A percentile compares a stretch with the other conserved stretches of the same genome.
Evolutionary conservation across 2,888 invertebrate species (phyloP).

Genomic region (Dryobota labecula): DNA sequence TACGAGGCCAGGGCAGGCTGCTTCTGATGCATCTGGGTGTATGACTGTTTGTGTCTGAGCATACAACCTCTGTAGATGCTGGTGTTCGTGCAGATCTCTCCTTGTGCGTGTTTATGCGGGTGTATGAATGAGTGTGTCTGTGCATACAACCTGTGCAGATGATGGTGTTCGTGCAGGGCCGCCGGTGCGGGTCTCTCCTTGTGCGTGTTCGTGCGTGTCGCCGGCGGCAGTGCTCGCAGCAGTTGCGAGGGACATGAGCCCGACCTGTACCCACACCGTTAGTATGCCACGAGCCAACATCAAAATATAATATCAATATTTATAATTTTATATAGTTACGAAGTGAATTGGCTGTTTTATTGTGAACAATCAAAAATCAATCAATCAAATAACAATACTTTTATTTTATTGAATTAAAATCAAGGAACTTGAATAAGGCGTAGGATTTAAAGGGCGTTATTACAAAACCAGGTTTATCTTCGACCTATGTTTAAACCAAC

Average conservation of each 20-base stretch:
- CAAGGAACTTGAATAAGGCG: not conserved
- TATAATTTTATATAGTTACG: not conserved
- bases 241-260: slow-evolving; percentile 98
- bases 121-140: slow-evolving; percentile 1
- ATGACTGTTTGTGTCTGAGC: not conserved
- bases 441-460: not conserved
- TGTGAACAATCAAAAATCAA: not conserved
- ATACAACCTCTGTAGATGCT: slow-evolving; percentile 2
- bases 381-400: too few species aligned
- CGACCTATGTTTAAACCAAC: not conserved
- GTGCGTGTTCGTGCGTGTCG: slow-evolving; percentile 85
- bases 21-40: not conserved
- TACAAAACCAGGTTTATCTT: not conserved
- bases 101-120: slow-evolving; percentile 63
- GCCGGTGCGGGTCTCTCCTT: slow-evolving; percentile 75
- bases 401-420: not conserved
- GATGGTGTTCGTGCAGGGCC: slow-evolving; percentile 66
- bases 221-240: slow-evolving; percentile 92
- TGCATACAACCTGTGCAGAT: slow-evolving; percentile 58
- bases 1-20: not conserved
- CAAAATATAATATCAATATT: not conserved
- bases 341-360: not conserved
- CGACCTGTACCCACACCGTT: slow-evolving; percentile 91
- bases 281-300: slow-evolving; percentile 48
- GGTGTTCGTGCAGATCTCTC: not conserved